phyloP scores from a whole-genome alignment of 2,113 vertebrate species.

The Rhinoptilus africanus region DNA sequence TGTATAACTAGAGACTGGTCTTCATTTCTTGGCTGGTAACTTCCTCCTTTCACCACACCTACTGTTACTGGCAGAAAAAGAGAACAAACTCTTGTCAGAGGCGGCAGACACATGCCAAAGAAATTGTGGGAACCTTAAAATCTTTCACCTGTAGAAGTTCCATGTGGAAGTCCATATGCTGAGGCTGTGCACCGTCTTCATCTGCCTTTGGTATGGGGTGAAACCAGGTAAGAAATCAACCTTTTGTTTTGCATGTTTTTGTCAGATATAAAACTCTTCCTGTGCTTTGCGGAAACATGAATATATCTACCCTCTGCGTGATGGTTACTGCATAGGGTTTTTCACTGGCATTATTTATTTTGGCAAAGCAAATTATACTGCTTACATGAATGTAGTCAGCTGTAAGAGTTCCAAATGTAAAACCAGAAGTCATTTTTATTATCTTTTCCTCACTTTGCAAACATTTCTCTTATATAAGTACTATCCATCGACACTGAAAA shows the following conservation, averaged over 20 bases:
- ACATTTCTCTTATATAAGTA: neutral
- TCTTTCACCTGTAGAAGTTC: neutral
- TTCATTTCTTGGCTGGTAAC: constrained; percentile 11
- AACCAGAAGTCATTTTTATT: constrained; percentile 19
- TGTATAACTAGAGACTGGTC: neutral
- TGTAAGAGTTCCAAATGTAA: neutral
- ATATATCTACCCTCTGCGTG: neutral
- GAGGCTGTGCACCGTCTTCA: constrained; percentile 17
- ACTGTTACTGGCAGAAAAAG: neutral
- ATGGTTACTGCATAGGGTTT: neutral
- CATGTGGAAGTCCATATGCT: constrained; percentile 50
- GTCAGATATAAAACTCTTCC: neutral
- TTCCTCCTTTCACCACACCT: constrained; percentile 69
- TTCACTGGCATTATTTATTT: neutral
- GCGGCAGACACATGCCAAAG: neutral
- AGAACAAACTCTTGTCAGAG: neutral
- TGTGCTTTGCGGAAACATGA: neutral
- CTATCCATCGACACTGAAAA: neutral
- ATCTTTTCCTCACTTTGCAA: neutral
- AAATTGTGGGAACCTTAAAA: neutral
- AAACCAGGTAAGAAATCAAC: constrained; percentile 63
- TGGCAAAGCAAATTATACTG: neutral
- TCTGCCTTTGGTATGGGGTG: constrained; percentile 43
- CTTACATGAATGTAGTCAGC: neutral
- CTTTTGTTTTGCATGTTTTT: neutral